phyloP scores from a whole-genome alignment of 2,888 invertebrate species.

The Stenoptilia bipunctidactyla region DNA sequence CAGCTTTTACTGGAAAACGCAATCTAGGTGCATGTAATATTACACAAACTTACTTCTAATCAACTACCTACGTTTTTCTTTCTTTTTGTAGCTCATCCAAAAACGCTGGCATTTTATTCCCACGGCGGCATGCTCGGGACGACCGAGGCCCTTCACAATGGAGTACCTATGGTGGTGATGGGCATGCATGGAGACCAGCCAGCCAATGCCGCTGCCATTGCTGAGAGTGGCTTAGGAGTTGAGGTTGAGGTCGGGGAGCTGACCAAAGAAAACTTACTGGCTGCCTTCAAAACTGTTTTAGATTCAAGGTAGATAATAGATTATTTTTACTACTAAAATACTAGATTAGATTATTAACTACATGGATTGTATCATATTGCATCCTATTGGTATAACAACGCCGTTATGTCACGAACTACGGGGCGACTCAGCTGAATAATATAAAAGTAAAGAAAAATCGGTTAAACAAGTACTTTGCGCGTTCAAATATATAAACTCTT shows the following conservation, averaged over 20 bases:
- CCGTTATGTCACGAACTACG: no score
- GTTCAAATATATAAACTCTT: no score
- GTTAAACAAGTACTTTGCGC: no score
- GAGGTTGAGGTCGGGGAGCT: slow-evolving; percentile 53
- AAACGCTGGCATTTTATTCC: slow-evolving; percentile 69
- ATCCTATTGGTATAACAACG: no score
- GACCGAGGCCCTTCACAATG: slow-evolving; percentile 71
- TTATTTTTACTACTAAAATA: no score
- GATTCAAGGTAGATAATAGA: slow-evolving; percentile 68
- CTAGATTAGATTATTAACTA: no score
- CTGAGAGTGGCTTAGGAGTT: slow-evolving; percentile 67
- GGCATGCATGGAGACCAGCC: slow-evolving; percentile 74
- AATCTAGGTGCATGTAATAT: no score
- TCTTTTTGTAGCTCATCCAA: slow-evolving; percentile 65
- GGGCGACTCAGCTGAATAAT: no score
- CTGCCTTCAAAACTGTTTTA: slow-evolving; percentile 64
- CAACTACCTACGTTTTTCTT: not conserved
- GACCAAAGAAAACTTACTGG: slow-evolving; percentile 57
- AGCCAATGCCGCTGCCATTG: slow-evolving; percentile 67
- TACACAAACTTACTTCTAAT: no score
- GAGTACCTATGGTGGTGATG: slow-evolving; percentile 71
- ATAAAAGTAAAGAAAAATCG: no score
- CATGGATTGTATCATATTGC: no score
- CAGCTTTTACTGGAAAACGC: no score
- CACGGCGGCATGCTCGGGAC: slow-evolving; percentile 74